Evolutionary conservation across 2,797 vertebrate species (phyloP), one percentile per base, ranked within the genome.

Genomic region (Dallia pectoralis): DNA sequence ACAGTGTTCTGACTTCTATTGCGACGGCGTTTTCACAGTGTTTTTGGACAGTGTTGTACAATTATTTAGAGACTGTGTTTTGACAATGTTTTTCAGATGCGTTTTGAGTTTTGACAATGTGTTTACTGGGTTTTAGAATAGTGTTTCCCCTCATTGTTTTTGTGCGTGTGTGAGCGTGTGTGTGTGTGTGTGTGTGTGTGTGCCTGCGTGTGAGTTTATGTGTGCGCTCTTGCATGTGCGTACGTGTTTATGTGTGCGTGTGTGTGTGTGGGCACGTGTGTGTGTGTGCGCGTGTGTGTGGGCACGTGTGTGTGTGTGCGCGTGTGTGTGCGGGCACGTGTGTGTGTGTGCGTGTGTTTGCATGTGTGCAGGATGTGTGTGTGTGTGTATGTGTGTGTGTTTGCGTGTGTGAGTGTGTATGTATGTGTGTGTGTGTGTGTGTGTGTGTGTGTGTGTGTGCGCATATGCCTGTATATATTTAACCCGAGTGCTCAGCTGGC

Each of bases 401-500:
- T n/a, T 67, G 65, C 12, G 8, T 56, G 59, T 61, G 29, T 63
- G n/a, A n/a, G n/a, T n/a, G n/a, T n/a, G n/a, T n/a, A 27, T 40
- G 71, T 49, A 67, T 48, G 62, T 66, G 29, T 36, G 25, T 44
- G 16, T 63, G 59, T 79, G 71, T 65, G 69, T 80, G 77, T 80
- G 77, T 66, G 73, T 66, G 59, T 72, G 66, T 78, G 79, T 7
- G n/a, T 73, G 84, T 82, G 81, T 73, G 61, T 64, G 32, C 5
- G 65, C 44, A n/a, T 40, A 36, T 67, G 65, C 12, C 5, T 56
- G 59, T 61, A 32, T 63, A 22, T 63, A 77, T 71, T 78, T 84
- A 81, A 79, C 88, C 83, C 75, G 76, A 89, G 91, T 90, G 90
- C 89, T 90, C 89, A 91, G 90, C 92, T 94, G 93, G 92, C 87